Conservation (phyloP, 2,888 invertebrate genomes). For the Aphodius sticticus region DNA sequence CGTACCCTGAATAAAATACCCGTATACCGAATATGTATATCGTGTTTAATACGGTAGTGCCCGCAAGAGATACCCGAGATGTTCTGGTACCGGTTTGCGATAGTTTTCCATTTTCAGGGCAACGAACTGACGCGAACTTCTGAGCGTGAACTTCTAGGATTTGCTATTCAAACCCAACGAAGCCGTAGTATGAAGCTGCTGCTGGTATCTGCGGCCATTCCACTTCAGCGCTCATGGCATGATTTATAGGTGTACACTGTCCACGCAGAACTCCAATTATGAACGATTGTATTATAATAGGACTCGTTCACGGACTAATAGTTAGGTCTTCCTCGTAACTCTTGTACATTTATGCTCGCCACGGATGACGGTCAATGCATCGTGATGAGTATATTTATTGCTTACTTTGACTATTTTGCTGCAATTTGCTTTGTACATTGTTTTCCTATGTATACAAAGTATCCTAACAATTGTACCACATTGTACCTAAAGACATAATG, state of each 20-base stretch:
- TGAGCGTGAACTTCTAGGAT: background rate
- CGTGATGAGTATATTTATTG: background rate
- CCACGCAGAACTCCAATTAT: background rate
- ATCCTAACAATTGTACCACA: no score
- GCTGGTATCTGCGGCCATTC: background rate
- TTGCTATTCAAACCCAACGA: background rate
- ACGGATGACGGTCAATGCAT: background rate
- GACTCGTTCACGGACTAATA: background rate
- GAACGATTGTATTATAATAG: background rate
- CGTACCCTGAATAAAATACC: background rate
- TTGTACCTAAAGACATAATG: no score
- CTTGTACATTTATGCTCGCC: background rate
- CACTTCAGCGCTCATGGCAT: background rate
- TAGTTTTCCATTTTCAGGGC: constrained; percentile 4
- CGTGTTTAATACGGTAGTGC: background rate
- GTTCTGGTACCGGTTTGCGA: background rate
- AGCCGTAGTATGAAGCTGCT: background rate
- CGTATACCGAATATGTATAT: background rate
- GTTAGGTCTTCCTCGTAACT: background rate
- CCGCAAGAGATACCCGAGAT: background rate
- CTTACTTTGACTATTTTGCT: background rate
- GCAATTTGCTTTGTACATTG: background rate
- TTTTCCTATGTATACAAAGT: background rate
- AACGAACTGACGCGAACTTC: background rate
- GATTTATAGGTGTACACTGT: background rate